phyloP scores from a whole-genome alignment of 2,113 vertebrate species.

The Semicossyphus pulcher region DNA sequence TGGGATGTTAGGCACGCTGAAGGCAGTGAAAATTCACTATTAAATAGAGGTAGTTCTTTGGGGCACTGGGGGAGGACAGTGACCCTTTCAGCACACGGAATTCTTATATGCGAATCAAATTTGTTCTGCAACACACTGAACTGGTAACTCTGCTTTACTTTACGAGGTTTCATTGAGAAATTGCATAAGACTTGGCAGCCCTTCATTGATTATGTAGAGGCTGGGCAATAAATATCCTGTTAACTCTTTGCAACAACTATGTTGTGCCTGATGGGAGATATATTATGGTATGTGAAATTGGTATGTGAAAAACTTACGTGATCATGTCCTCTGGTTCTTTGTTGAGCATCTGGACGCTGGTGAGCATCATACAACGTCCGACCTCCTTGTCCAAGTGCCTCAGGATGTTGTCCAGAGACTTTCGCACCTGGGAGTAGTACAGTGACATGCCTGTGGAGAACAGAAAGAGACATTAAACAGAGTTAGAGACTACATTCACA shows the following conservation, averaged over 20 bases:
- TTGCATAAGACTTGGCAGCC: neutral
- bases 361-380: constrained; percentile 98
- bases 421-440: constrained; percentile 98
- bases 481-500: constrained; percentile 3
- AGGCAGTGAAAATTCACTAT: neutral
- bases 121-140: neutral
- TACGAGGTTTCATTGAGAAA: neutral
- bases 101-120: neutral
- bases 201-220: neutral
- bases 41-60: neutral
- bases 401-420: constrained; percentile 96
- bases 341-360: constrained; percentile 97
- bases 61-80: neutral
- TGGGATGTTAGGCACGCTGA: neutral
- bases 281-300: no score
- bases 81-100: neutral
- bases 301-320: no score
- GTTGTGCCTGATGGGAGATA: neutral
- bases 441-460: constrained; percentile 92
- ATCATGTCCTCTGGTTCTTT: constrained; percentile 99
- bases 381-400: constrained; percentile 99
- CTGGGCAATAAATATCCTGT: neutral
- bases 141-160: neutral
- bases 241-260: neutral
- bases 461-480: constrained; percentile 10